Evolutionary conservation across 2,113 vertebrate genomes (phyloP).

Genomic region (Calyptommatus sinebrachiatus): DNA sequence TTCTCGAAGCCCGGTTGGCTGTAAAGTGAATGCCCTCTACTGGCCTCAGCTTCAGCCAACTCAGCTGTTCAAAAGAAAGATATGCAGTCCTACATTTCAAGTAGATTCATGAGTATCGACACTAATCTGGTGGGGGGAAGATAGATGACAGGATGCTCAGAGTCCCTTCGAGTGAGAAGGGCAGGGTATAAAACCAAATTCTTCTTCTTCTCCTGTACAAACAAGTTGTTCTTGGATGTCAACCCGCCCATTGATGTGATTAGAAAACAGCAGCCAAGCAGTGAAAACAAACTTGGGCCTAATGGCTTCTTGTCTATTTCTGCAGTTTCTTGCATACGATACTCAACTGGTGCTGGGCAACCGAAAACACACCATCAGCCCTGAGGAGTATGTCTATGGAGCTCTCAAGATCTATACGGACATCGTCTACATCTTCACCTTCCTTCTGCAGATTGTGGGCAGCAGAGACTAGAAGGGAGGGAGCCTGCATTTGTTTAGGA

Average conservation of each 20-base stretch:
- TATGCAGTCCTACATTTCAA: no score
- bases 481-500: not conserved
- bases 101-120: no score
- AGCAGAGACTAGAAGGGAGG: slow-evolving; percentile 45
- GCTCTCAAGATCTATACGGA: slow-evolving; percentile 91
- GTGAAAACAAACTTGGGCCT: not conserved
- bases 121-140: no score
- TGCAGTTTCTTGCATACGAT: slow-evolving; percentile 91
- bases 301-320: not conserved
- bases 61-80: no score
- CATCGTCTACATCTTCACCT: slow-evolving; percentile 91
- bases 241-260: not conserved
- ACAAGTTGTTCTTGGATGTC: not conserved
- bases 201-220: not conserved
- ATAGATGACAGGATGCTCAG: no score
- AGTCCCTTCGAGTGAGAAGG: no score
- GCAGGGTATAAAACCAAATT: not conserved
- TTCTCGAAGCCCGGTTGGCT: no score
- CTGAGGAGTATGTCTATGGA: slow-evolving; percentile 90
- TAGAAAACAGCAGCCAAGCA: not conserved
- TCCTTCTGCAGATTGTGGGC: slow-evolving; percentile 86
- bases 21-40: no score
- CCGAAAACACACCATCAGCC: slow-evolving; percentile 83
- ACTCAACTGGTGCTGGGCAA: slow-evolving; percentile 95
- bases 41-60: no score